phyloP scores from a whole-genome alignment of 2,888 invertebrate genomes.

The Furcula furcula region DNA sequence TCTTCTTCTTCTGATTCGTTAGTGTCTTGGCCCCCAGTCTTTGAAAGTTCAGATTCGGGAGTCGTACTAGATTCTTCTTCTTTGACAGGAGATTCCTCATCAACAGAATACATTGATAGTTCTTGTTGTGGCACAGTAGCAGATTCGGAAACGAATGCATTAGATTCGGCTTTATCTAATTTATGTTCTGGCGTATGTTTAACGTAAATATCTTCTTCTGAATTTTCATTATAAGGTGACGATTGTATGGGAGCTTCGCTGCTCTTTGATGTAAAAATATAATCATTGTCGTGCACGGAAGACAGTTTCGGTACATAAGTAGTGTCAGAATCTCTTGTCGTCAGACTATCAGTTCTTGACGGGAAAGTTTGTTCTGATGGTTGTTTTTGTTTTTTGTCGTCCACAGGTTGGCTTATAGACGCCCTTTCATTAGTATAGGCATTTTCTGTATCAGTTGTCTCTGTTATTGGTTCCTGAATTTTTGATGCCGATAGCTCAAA shows the following conservation, averaged over 20 bases:
- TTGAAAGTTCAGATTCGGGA: conserved; percentile 38
- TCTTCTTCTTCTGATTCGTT: conserved; percentile 46
- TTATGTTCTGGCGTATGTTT: conserved; percentile 46
- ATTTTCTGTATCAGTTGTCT: conserved; percentile 62
- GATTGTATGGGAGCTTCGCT: conserved; percentile 50
- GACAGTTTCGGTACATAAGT: conserved; percentile 45
- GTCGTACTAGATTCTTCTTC: conserved; percentile 42
- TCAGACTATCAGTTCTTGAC: conserved; percentile 33
- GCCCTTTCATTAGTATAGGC: conserved; percentile 67
- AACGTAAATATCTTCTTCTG: conserved; percentile 39
- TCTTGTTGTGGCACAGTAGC: conserved; percentile 47
- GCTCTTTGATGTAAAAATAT: conserved; percentile 46
- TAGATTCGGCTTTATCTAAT: conserved; percentile 35
- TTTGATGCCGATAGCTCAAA: conserved; percentile 43
- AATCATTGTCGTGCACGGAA: conserved; percentile 49
- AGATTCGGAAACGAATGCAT: conserved; percentile 46
- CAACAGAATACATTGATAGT: conserved; percentile 39
- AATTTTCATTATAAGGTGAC: conserved; percentile 42
- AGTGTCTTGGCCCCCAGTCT: conserved; percentile 33
- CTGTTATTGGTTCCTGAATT: conserved; percentile 40
- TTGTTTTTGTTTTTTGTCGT: conserved; percentile 43
- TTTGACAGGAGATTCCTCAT: conserved; percentile 43
- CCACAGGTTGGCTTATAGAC: conserved; percentile 50
- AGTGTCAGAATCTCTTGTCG: conserved; percentile 49
- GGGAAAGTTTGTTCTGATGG: conserved; percentile 35